Conservation (phyloP, 1,140 invertebrate species). For the Macrosteles quadrilineatus region DNA sequence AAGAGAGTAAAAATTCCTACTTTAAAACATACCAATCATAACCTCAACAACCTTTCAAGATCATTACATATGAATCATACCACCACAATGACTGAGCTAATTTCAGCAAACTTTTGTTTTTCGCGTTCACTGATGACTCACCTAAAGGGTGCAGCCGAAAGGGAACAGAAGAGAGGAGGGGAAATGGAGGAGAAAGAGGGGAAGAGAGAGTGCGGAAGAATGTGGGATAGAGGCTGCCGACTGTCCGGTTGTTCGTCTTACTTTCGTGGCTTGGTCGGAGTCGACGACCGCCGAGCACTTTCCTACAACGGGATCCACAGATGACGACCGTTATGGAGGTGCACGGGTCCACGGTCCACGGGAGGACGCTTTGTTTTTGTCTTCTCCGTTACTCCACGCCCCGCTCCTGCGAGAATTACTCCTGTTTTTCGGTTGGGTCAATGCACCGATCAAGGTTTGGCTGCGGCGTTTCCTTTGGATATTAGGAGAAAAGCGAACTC, state of each 20-base stretch:
- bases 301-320: constrained; percentile 23
- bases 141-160: not conserved
- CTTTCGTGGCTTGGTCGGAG: not conserved
- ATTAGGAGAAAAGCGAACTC: too few relatives aligned
- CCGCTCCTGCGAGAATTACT: too few relatives aligned
- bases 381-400: not conserved
- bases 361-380: not conserved
- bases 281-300: not conserved
- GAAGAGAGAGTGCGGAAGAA: constrained; percentile 23
- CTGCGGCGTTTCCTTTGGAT: too few relatives aligned
- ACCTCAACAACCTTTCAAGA: too few relatives aligned
- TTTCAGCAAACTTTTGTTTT: too few relatives aligned
- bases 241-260: constrained; percentile 19
- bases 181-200: not conserved
- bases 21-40: too few relatives aligned
- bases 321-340: constrained; percentile 8
- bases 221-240: constrained; percentile 2
- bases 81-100: too few relatives aligned
- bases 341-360: not conserved
- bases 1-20: too few relatives aligned
- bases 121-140: too few relatives aligned
- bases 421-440: too few relatives aligned
- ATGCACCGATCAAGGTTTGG: too few relatives aligned
- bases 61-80: too few relatives aligned
- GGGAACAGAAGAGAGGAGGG: constrained; percentile 12